Percentiles rank a stretch among this genome's conserved stretches.
These are phyloP conservation scores for Keiferia lycopersicella DNA, from an alignment of 2,888 invertebrate species.

Conservation along the genomic window DNA sequence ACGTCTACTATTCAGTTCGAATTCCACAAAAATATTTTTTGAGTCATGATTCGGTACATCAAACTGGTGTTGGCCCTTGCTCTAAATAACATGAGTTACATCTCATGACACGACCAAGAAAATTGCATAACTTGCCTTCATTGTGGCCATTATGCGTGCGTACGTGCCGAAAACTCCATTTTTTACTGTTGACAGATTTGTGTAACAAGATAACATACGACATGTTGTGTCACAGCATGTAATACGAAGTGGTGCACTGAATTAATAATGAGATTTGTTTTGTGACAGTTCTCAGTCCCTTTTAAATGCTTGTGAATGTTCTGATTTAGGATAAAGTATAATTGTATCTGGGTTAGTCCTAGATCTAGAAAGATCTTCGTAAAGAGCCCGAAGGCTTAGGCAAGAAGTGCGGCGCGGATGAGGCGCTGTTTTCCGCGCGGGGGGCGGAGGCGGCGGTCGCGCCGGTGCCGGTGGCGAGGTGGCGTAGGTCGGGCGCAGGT, in stretches of 20 bases:
- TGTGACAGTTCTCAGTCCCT: background rate
- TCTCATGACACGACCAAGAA: background rate
- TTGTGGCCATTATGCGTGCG: conserved; percentile 18
- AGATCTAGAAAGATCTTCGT: background rate
- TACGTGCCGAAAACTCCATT: conserved; percentile 10
- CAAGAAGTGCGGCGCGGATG: conserved; percentile 22
- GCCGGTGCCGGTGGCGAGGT: conserved; percentile 53
- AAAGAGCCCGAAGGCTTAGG: conserved; percentile 3
- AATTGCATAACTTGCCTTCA: conserved; percentile 13
- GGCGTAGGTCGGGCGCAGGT: conserved; percentile 75
- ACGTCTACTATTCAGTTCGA: no score
- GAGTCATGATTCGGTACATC: no score
- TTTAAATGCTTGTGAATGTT: background rate
- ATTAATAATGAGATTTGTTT: conserved; percentile 32
- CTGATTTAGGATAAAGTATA: background rate
- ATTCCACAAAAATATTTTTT: no score
- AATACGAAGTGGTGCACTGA: conserved; percentile 47
- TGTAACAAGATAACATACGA: conserved; percentile 41
- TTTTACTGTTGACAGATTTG: conserved; percentile 32
- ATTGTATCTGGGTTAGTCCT: background rate
- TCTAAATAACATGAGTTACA: background rate
- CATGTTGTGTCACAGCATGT: conserved; percentile 50
- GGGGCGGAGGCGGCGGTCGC: conserved; percentile 49
- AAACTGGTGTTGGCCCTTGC: background rate
- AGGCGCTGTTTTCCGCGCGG: conserved; percentile 33